A percentile compares a stretch with the other conserved stretches of the same genome.
These are phyloP conservation scores for Sipha maydis DNA, from an alignment of 2,888 invertebrate genomes.

Conservation along the genomic window DNA sequence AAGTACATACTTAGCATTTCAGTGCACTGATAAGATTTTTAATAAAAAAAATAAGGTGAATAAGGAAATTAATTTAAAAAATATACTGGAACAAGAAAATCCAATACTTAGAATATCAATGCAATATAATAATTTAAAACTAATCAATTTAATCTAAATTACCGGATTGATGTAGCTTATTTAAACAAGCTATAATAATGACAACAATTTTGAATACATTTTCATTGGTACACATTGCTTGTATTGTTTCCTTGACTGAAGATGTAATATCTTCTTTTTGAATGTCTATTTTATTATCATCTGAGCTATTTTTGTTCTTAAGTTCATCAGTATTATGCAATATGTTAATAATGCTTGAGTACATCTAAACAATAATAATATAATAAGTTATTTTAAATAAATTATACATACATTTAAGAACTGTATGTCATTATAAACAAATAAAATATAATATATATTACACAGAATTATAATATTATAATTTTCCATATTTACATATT, in stretches of 20 bases:
- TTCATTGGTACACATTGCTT: conserved; percentile 6
- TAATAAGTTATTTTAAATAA: background rate
- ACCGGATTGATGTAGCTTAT: conserved; percentile 30
- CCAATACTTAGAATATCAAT: too few species aligned
- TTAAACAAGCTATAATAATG: conserved; percentile 48
- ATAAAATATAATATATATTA: too few species aligned
- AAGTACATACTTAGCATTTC: too few species aligned
- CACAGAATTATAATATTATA: too few species aligned
- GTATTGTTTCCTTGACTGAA: conserved; percentile 4
- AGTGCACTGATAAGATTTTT: too few species aligned
- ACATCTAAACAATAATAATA: conserved; percentile 17
- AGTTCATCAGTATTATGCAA: conserved; percentile 16
- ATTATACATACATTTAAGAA: background rate
- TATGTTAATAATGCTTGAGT: conserved; percentile 10
- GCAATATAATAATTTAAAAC: background rate
- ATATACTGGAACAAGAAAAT: too few species aligned
- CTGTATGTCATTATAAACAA: too few species aligned
- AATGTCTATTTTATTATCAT: conserved; percentile 16
- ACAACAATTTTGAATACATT: conserved; percentile 48
- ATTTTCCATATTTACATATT: too few species aligned
- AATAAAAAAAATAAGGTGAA: too few species aligned
- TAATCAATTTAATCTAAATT: background rate
- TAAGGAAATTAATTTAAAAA: too few species aligned
- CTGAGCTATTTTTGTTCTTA: conserved; percentile 2
- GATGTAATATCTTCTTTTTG: background rate